A percentile compares a stretch with the other conserved stretches of the same genome.
Evolutionary conservation across 2,797 vertebrate genomes (phyloP).

Genomic region (Melanotaenia boesemani): DNA sequence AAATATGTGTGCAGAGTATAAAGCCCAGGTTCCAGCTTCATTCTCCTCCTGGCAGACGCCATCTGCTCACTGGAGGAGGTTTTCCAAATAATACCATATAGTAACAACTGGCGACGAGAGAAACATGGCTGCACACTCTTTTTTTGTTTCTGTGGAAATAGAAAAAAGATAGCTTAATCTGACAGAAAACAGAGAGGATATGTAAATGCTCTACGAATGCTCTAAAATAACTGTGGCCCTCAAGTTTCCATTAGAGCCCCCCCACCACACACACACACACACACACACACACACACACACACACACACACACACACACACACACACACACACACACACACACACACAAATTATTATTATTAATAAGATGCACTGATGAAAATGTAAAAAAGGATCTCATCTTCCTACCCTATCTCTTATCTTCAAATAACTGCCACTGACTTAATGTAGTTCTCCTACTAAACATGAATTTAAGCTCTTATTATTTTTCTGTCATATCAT

Average conservation of each 20-base stretch:
- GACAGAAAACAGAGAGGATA: conserved; percentile 20
- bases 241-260: conserved; percentile 6
- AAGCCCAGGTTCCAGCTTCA: conserved; percentile 71
- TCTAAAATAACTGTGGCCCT: neutral
- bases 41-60: conserved; percentile 78
- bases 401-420: neutral
- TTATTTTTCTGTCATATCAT: conserved; percentile 49
- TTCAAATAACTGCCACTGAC: conserved; percentile 37
- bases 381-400: neutral
- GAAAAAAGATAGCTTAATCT: conserved; percentile 32
- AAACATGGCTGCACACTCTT: conserved; percentile 46
- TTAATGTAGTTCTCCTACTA: neutral
- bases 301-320: neutral
- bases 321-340: neutral
- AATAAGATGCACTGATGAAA: no score
- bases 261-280: neutral
- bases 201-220: conserved; percentile 16
- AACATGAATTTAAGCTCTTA: conserved; percentile 5
- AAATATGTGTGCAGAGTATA: conserved; percentile 55
- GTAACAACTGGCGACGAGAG: conserved; percentile 56
- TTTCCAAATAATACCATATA: conserved; percentile 79
- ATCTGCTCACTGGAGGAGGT: conserved; percentile 82
- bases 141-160: conserved; percentile 11
- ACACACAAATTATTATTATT: neutral
- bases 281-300: neutral